These are phyloP conservation scores for Tachypleus tridentatus DNA, from an alignment of 1,140 invertebrate species.

Conservation along the genomic window DNA sequence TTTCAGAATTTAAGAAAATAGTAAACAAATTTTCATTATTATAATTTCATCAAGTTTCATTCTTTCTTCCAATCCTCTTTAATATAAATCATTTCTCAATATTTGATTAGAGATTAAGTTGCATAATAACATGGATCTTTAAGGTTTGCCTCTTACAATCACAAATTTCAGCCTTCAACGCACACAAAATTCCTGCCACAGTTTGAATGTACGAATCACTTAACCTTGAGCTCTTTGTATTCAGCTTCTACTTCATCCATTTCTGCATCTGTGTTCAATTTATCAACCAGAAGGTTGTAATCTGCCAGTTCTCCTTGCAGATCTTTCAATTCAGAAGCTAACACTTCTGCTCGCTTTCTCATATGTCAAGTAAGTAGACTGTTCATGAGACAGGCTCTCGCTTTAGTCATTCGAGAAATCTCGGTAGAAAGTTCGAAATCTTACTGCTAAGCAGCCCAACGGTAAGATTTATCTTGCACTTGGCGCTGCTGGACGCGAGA, in stretches of 20 bases:
- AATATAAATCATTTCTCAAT: no score
- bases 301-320: slow-evolving; percentile 62
- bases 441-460: slow-evolving; percentile 62
- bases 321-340: slow-evolving; percentile 41
- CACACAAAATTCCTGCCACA: no score
- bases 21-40: no score
- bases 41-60: no score
- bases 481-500: slow-evolving; percentile 29
- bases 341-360: slow-evolving; percentile 36
- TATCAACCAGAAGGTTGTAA: slow-evolving; percentile 60
- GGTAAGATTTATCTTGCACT: slow-evolving; percentile 65
- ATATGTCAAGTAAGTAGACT: slow-evolving; percentile 58
- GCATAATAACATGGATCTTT: no score
- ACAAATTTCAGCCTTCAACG: no score
- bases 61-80: no score
- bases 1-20: background rate
- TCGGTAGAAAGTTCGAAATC: slow-evolving; percentile 58
- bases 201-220: background rate
- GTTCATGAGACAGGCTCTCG: slow-evolving; percentile 57
- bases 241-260: slow-evolving; percentile 48
- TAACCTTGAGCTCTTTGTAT: slow-evolving; percentile 40
- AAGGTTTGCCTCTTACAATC: no score
- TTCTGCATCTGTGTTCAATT: slow-evolving; percentile 50
- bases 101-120: no score
- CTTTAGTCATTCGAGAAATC: slow-evolving; percentile 50